A percentile compares a stretch with the other conserved stretches of the same genome.
These are phyloP conservation scores for Nasonovia ribisnigri DNA, from an alignment of 2,888 invertebrate genomes.

Conservation along the genomic window DNA sequence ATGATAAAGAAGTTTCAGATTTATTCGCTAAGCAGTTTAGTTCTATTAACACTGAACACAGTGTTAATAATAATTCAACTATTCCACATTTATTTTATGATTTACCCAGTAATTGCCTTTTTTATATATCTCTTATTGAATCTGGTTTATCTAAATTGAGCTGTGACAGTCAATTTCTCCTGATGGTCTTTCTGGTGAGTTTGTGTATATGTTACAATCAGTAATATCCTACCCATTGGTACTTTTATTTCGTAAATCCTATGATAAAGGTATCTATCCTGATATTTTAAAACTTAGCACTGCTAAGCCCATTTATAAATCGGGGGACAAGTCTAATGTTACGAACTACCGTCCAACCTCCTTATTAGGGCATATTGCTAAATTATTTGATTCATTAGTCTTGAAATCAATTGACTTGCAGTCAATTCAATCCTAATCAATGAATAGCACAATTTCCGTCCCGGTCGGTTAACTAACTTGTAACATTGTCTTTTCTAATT, in stretches of 20 bases:
- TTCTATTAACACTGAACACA: background rate
- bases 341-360: background rate
- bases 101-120: background rate
- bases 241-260: slow-evolving; percentile 1
- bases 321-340: background rate
- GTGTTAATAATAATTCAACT: background rate
- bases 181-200: too few species aligned
- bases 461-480: background rate
- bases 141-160: background rate
- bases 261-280: background rate
- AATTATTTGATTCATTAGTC: background rate
- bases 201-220: background rate
- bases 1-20: background rate
- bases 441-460: background rate
- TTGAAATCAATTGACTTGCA: background rate
- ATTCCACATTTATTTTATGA: too few species aligned
- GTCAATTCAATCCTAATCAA: background rate
- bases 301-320: background rate
- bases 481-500: background rate
- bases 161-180: too few species aligned
- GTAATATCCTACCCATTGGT: background rate
- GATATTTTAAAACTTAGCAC: background rate
- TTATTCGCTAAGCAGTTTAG: background rate
- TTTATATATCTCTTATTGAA: background rate
- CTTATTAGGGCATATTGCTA: background rate